phyloP scores from a whole-genome alignment of 2,797 vertebrate species.

The Sternotherus odoratus region DNA sequence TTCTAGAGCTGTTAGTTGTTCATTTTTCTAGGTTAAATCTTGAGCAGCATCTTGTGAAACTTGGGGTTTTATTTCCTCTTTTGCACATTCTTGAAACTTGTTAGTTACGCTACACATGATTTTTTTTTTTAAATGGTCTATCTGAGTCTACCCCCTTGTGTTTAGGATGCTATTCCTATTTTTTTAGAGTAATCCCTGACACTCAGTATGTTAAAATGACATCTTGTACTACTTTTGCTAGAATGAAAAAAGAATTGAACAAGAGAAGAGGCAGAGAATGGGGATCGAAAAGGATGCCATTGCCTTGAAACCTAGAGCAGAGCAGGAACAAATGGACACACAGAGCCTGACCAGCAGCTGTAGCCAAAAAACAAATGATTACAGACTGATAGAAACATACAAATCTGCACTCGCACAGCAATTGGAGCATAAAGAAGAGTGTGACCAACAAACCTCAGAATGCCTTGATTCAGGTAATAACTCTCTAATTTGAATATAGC shows the following conservation, averaged over 20 bases:
- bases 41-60: neutral
- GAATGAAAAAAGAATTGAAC: slow-evolving; percentile 89
- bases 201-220: slow-evolving; percentile 16
- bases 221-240: slow-evolving; percentile 69
- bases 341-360: slow-evolving; percentile 56
- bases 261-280: slow-evolving; percentile 78
- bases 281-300: slow-evolving; percentile 56
- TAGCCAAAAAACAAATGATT: slow-evolving; percentile 62
- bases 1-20: neutral
- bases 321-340: slow-evolving; percentile 64
- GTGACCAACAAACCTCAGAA: slow-evolving; percentile 82
- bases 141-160: neutral
- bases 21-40: neutral
- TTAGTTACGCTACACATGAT: neutral
- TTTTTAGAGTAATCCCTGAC: neutral
- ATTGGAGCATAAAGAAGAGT: slow-evolving; percentile 79
- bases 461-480: slow-evolving; percentile 82
- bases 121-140: neutral
- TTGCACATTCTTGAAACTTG: neutral
- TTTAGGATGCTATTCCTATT: neutral
- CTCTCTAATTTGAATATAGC: neutral
- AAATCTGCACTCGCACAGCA: slow-evolving; percentile 74
- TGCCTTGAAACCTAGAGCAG: slow-evolving; percentile 32
- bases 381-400: slow-evolving; percentile 50
- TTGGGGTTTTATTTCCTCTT: neutral